Evolutionary conservation across 2,797 vertebrate genomes (phyloP).

Genomic region (Adelosebastes latens): DNA sequence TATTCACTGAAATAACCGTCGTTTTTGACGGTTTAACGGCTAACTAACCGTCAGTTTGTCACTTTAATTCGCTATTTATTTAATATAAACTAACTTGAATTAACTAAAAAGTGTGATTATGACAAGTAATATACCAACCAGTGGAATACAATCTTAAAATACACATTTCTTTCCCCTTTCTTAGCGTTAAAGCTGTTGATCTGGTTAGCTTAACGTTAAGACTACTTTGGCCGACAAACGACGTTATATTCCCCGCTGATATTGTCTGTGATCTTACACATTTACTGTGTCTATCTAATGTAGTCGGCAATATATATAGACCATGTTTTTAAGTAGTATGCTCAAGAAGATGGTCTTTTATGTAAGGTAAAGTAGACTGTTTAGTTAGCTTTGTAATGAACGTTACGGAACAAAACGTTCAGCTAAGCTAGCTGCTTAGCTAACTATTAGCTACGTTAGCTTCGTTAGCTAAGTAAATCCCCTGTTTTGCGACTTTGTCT

Average conservation of each 20-base stretch:
- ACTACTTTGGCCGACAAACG: not conserved
- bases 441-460: not conserved
- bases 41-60: not conserved
- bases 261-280: no score
- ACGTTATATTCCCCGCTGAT: not conserved
- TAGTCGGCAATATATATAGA: rapidly evolving
- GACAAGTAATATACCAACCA: not conserved
- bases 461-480: not conserved
- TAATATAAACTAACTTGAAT: not conserved
- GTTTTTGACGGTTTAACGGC: slow-evolving; percentile 23
- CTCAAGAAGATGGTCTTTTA: not conserved
- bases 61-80: not conserved
- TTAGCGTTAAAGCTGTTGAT: not conserved
- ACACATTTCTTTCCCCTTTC: not conserved
- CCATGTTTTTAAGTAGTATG: rapidly evolving
- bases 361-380: not conserved
- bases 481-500: not conserved
- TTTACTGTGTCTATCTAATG: no score
- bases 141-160: not conserved
- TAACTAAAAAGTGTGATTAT: not conserved
- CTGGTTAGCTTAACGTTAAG: slow-evolving; percentile 19
- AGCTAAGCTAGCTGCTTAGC: slow-evolving; percentile 3
- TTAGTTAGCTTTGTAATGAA: not conserved
- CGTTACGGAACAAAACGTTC: not conserved
- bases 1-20: slow-evolving; percentile 6